Conservation (phyloP, 2,888 invertebrate genomes). For the Apodemia hepburni region DNA sequence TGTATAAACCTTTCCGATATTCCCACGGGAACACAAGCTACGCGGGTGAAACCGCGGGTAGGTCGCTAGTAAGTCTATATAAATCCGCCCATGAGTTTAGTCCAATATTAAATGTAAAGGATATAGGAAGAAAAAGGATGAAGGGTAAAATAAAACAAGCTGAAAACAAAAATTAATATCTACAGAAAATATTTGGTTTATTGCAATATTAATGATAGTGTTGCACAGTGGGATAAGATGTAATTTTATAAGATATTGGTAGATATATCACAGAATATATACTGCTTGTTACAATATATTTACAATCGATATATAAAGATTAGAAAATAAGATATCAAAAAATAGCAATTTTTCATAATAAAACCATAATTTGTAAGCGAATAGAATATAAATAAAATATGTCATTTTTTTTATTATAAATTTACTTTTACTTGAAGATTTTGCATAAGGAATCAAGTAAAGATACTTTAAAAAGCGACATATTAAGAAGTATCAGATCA, state of each 20-base stretch:
- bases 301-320: slow-evolving; percentile 16
- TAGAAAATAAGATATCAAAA: background rate
- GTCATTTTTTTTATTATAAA: too few species aligned
- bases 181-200: slow-evolving; percentile 1
- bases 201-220: background rate
- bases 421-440: background rate
- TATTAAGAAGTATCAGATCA: background rate
- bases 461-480: background rate
- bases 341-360: too few species aligned
- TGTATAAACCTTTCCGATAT: too few species aligned
- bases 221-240: background rate
- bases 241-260: background rate
- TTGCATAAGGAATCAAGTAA: background rate
- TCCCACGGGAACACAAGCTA: too few species aligned
- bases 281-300: slow-evolving; percentile 6
- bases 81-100: too few species aligned
- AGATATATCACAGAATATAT: slow-evolving; percentile 20
- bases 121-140: too few species aligned
- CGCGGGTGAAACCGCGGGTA: too few species aligned
- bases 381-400: too few species aligned
- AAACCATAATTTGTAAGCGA: too few species aligned
- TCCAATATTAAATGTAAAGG: too few species aligned
- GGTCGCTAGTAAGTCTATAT: too few species aligned
- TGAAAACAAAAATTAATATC: background rate
- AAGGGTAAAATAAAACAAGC: background rate